Conservation (phyloP, 2,888 invertebrate genomes). For the Ectemnius lituratus region DNA sequence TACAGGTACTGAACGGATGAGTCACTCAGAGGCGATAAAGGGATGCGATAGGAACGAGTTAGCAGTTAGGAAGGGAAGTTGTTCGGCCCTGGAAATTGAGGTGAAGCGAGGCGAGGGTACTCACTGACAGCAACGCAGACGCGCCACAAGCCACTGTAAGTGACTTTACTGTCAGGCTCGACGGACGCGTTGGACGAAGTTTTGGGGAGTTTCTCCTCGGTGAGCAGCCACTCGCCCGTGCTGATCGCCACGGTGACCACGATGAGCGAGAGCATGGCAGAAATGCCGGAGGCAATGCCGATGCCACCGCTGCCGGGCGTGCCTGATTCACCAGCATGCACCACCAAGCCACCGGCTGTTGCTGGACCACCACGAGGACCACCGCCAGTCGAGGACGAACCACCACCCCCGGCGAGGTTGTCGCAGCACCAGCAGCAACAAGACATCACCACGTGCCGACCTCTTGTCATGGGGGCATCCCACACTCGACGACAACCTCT, state of each 20-base stretch:
- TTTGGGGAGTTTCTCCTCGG: conserved; percentile 91
- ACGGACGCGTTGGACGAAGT: conserved; percentile 85
- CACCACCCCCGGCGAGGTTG: conserved; percentile 49
- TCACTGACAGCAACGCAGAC: conserved; percentile 89
- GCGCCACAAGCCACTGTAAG: conserved; percentile 89
- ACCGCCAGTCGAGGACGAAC: conserved; percentile 44
- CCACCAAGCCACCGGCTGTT: conserved; percentile 38
- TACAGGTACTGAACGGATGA: no score
- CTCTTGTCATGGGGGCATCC: conserved; percentile 69
- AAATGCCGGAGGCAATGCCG: conserved; percentile 76
- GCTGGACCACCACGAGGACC: conserved; percentile 39
- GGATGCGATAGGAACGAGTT: no score
- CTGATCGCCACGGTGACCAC: conserved; percentile 86
- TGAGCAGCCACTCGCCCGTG: conserved; percentile 92
- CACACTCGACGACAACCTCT: conserved; percentile 33
- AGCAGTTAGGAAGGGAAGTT: no score
- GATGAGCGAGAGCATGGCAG: conserved; percentile 85
- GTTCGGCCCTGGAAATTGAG: background rate
- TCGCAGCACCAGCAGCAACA: conserved; percentile 71
- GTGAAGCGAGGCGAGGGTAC: conserved; percentile 71
- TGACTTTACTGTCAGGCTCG: conserved; percentile 86
- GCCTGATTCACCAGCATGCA: conserved; percentile 42
- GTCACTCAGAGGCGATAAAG: no score
- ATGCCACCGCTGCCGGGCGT: conserved; percentile 68
- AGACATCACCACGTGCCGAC: conserved; percentile 70